Evolutionary conservation across 2,888 invertebrate genomes (phyloP).

Genomic region (Mantis religiosa): DNA sequence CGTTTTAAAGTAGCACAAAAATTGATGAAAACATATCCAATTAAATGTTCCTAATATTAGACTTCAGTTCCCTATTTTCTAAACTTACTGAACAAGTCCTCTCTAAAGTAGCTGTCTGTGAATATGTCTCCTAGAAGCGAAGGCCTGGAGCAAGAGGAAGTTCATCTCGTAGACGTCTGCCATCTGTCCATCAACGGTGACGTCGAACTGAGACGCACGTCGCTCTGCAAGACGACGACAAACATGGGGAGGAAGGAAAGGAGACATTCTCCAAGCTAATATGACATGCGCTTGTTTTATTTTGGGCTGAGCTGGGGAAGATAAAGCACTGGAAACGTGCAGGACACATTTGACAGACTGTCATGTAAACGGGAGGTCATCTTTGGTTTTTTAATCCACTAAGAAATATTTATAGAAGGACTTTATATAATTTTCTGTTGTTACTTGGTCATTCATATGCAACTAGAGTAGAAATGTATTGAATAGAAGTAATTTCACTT

Average conservation of each 20-base stretch:
- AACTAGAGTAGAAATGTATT: no score
- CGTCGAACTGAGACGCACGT: neutral
- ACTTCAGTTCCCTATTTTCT: no score
- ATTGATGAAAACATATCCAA: no score
- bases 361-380: neutral
- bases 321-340: neutral
- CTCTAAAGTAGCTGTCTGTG: neutral
- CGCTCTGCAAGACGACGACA: neutral
- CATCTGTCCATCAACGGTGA: conserved; percentile 8
- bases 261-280: neutral
- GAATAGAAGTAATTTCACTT: no score
- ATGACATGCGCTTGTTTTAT: neutral
- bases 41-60: no score
- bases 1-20: no score
- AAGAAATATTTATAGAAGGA: neutral
- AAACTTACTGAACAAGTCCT: no score
- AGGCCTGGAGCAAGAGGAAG: neutral
- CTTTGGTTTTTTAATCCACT: neutral
- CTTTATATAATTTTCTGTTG: neutral
- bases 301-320: neutral
- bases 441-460: neutral
- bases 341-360: conserved; percentile 9
- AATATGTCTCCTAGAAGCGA: neutral
- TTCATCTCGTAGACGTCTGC: conserved; percentile 8
- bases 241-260: neutral